Evolutionary conservation across 2,113 vertebrate species (phyloP), one percentile per base, ranked within the genome.

Genomic region (Herpetotheres cachinnans): DNA sequence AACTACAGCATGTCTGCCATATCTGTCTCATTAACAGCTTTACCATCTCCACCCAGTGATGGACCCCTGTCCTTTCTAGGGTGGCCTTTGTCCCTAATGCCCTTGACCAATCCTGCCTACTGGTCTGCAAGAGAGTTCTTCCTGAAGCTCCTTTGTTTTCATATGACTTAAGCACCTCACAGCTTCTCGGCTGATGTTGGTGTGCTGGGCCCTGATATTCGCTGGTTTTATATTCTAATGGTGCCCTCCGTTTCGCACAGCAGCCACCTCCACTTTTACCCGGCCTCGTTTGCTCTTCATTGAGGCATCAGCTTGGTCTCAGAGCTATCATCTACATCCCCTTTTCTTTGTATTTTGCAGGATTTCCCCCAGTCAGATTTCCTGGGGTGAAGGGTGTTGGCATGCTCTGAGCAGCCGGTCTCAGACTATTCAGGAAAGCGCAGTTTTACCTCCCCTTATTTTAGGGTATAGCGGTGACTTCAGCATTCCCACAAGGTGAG

Each of bases 151-250:
- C 61, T 44, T 54, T 34, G 14, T 55, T 73, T 79, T 69, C 26
- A 5, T 34, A 13, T 0, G 5, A 5, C 70, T 80, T 65, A 32
- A 76, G 67, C 46, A 21, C 38, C 61, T 84, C 29, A 9, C n/a
- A 34, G 46, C n/a, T 80, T n/a, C 67, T 70, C 0, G 0, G n/a
- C 27, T 66, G 70, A 26, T 3, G 1, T 13, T 25, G n/a, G 32
- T n/a, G n/a, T 34, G 30, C 49, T n/a, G 86, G 74, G 67, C 61
- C 49, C 34, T 3, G 10, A 9, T 34, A 34, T 27, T 40, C 58
- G 36, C 40, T 62, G 59, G 36, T 38, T 74, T 54, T 47, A 6
- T 47, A 1, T 63, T 84, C 73, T 69, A 7, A 17, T 21, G 38
- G 44, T 40, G 34, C 47, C 47, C n/a, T 61, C 30, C 2, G 1